Evolutionary conservation across 2,113 vertebrate species (phyloP).

Genomic region (Dicentrarchus labrax): DNA sequence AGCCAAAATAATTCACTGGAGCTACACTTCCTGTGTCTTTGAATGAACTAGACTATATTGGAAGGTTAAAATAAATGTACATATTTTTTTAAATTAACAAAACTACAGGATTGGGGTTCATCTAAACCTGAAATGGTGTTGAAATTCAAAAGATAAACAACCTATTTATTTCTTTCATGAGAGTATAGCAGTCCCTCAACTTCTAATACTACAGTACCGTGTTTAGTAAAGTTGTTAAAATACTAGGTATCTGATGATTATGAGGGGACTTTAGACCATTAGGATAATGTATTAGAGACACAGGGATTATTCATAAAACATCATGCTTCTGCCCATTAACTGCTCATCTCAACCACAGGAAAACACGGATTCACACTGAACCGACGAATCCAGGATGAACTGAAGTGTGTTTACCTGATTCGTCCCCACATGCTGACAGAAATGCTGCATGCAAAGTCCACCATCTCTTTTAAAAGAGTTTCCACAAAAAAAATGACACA

Average conservation of each 20-base stretch:
- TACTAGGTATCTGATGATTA: conserved; percentile 56
- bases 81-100: not conserved
- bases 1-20: conserved; percentile 32
- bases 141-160: not conserved
- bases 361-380: conserved; percentile 70
- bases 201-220: conserved; percentile 3
- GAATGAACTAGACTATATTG: not conserved
- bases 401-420: conserved; percentile 59
- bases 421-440: conserved; percentile 68
- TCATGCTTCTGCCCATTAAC: conserved; percentile 64
- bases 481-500: conserved; percentile 33
- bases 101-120: not conserved
- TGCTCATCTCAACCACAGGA: conserved; percentile 24
- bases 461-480: conserved; percentile 26
- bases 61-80: not conserved
- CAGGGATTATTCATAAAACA: conserved; percentile 81
- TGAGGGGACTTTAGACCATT: conserved; percentile 60
- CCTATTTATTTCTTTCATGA: not conserved
- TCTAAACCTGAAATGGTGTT: conserved; percentile 3
- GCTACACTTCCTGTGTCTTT: not conserved
- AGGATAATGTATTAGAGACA: conserved; percentile 77
- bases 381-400: conserved; percentile 66
- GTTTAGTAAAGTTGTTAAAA: conserved; percentile 55
- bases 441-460: conserved; percentile 68
- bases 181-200: not conserved